Evolutionary conservation across 2,888 invertebrate genomes (phyloP), one percentile per base, ranked within the genome.

Genomic region (Yponomeuta malinellus): DNA sequence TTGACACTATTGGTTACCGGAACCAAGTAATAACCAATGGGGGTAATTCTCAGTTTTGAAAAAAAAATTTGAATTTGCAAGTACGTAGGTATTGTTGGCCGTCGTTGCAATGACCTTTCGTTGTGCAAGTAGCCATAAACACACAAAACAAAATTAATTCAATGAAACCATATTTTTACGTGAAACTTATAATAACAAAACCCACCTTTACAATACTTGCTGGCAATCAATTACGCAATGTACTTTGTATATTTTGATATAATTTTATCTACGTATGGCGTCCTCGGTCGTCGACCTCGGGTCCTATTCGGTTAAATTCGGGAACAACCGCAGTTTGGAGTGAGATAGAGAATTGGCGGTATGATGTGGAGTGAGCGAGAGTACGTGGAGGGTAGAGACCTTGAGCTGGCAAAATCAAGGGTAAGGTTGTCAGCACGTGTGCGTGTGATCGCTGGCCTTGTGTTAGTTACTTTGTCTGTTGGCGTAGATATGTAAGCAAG

Each of bases 331-430:
- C 81, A 79, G 75, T 85, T 80, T 76, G 84, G 87, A 92, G 75
- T 70, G 79, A 83, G 91, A 90, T 77, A 77, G 83, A 76, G 78
- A 80, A 85, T 89, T 77, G 75, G 78, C 72, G 72, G 78, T 69
- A 67, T 73, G 79, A 80, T 88, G 81, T 83, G 76, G 86, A 91
- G 81, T 76, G 86, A 79, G 82, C 79, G 75, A 31, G 15, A 31
- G 64, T 10, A 73, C 74, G 76, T 75, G 74, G 87, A 87, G 91
- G 91, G 91, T 90, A 90, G 91, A 90, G 91, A 92, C 92, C 92
- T 92, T 92, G 92, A 92, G 91, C 89, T 87, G 86, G 90, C 90
- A 88, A 91, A 91, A 92, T 92, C 92, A 92, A 92, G 92, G 92
- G 91, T 92, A 92, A 92, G 79, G 84, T 77, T 78, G 75, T 82